Conservation (phyloP, 2,113 vertebrate species). For the Synodontis membranacea region DNA sequence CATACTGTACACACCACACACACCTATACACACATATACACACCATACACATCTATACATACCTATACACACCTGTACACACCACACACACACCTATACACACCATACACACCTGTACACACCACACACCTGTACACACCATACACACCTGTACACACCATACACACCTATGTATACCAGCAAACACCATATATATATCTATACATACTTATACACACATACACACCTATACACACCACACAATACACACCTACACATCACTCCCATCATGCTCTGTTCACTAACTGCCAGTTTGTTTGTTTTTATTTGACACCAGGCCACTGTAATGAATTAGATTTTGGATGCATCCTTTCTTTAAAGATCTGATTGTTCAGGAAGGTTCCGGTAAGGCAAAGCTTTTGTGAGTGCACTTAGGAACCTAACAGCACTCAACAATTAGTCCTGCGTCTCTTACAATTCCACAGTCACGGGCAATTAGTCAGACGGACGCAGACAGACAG, state of each 20-base stretch:
- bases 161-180: too few relatives aligned
- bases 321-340: neutral
- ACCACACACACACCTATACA: neutral
- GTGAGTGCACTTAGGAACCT: neutral
- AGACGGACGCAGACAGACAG: neutral
- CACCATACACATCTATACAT: neutral
- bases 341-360: neutral
- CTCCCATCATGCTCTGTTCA: neutral
- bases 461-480: conserved; percentile 7
- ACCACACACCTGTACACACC: neutral
- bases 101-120: neutral
- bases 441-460: neutral
- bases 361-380: neutral
- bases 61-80: neutral
- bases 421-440: neutral
- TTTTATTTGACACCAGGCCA: neutral
- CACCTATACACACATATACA: neutral
- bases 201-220: too few relatives aligned
- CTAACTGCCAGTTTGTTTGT: neutral
- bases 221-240: neutral
- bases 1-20: neutral
- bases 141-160: neutral
- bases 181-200: too few relatives aligned
- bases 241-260: neutral
- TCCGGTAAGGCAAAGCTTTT: neutral